Conservation (phyloP, 2,888 invertebrate species). For the Tigriopus californicus region DNA sequence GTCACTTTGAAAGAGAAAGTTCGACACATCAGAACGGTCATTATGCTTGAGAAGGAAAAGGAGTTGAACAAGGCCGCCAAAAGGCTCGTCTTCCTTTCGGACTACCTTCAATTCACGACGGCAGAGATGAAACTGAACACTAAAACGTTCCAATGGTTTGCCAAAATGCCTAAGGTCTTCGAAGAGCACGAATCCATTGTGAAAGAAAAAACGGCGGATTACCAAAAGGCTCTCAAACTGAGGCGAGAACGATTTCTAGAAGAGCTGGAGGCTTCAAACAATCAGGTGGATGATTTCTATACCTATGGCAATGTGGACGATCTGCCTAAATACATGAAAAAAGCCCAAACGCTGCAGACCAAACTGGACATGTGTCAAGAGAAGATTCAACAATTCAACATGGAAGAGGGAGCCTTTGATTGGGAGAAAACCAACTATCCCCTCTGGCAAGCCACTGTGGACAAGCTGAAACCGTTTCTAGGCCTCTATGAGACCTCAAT, state of each 20-base stretch:
- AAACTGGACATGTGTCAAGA: constrained; percentile 51
- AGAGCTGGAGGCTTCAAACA: constrained; percentile 56
- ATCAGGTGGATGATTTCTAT: constrained; percentile 64
- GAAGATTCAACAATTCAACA: constrained; percentile 69
- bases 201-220: constrained; percentile 61
- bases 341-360: constrained; percentile 53
- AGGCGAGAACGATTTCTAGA: constrained; percentile 56
- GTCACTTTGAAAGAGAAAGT: constrained; percentile 63
- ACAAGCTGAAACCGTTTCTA: constrained; percentile 63
- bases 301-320: constrained; percentile 70
- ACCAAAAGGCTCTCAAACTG: constrained; percentile 56
- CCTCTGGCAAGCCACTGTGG: constrained; percentile 46
- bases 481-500: constrained; percentile 70
- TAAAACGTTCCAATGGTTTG: constrained; percentile 69
- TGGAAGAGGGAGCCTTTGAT: constrained; percentile 69
- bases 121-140: constrained; percentile 74
- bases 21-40: constrained; percentile 47
- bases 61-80: constrained; percentile 32
- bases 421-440: constrained; percentile 79
- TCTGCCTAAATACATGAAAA: constrained; percentile 57
- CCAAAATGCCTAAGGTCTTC: constrained; percentile 56
- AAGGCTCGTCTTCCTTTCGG: constrained; percentile 55
- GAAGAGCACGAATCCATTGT: constrained; percentile 62
- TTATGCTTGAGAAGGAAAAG: constrained; percentile 52
- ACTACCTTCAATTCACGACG: constrained; percentile 56